Conservation (phyloP, 2,797 vertebrate genomes). For the Rhinatrema bivittatum region DNA sequence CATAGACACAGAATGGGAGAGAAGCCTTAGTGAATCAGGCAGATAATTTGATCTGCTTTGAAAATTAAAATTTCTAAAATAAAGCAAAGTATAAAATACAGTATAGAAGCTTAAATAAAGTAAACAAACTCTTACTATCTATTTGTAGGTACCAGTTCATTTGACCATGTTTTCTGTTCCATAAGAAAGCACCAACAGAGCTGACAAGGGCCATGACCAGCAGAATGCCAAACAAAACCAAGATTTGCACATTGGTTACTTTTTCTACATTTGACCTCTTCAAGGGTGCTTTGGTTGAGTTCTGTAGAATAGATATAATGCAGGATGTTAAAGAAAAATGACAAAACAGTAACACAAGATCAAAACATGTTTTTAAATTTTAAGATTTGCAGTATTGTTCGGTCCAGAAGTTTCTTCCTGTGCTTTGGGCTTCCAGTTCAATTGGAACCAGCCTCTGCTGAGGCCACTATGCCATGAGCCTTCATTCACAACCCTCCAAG, state of each 20-base stretch:
- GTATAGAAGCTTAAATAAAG: no score
- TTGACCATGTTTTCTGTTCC: constrained; percentile 81
- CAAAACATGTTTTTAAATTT: neutral
- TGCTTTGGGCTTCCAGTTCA: no score
- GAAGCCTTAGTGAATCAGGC: no score
- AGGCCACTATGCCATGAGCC: no score
- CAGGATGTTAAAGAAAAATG: neutral
- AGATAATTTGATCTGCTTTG: no score
- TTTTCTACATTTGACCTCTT: constrained; percentile 96
- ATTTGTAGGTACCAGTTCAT: constrained; percentile 90
- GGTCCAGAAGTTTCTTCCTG: no score
- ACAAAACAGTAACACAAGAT: neutral
- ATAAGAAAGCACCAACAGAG: constrained; percentile 89
- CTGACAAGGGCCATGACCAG: constrained; percentile 96
- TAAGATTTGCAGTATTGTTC: no score
- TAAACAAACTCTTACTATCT: constrained; percentile 62
- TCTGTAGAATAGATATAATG: constrained; percentile 53
- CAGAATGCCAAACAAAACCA: constrained; percentile 92
- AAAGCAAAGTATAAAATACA: no score
- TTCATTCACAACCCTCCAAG: neutral
- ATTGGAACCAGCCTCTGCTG: no score
- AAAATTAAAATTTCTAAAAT: no score
- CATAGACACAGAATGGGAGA: no score
- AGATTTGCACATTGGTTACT: constrained; percentile 94
- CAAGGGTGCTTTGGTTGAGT: constrained; percentile 96